Conservation (phyloP, 2,113 vertebrate species). For the Bujurquina vittata region DNA sequence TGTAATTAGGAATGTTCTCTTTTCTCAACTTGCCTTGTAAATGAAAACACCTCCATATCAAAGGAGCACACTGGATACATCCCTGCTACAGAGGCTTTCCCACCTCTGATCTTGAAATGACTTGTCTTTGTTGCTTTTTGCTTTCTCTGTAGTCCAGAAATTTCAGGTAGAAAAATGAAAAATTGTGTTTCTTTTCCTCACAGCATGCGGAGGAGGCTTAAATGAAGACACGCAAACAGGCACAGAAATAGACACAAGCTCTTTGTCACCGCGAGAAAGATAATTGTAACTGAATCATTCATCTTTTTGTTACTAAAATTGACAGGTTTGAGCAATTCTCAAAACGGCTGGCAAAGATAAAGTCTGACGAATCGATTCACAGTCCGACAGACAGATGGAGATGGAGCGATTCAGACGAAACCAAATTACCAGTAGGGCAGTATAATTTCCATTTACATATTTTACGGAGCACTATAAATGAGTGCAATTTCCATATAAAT, state of each 20-base stretch:
- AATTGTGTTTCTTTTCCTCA: background rate
- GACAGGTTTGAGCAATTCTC: conserved; percentile 27
- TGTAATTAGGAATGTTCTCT: conserved; percentile 65
- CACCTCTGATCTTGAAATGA: conserved; percentile 23
- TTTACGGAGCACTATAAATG: conserved; percentile 35
- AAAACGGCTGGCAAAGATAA: conserved; percentile 33
- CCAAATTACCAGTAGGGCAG: conserved; percentile 34
- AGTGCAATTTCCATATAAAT: conserved; percentile 55
- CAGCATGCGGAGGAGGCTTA: background rate
- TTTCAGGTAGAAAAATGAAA: conserved; percentile 8
- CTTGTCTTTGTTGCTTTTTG: conserved; percentile 9
- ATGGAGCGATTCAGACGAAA: conserved; percentile 9
- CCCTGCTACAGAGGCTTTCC: background rate
- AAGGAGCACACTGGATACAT: conserved; percentile 32
- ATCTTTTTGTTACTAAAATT: conserved; percentile 32
- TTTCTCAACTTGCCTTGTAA: conserved; percentile 47
- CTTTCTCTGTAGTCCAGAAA: background rate
- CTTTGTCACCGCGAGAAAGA: conserved; percentile 24
- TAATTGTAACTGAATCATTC: conserved; percentile 19
- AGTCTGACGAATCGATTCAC: conserved; percentile 38
- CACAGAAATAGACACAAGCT: background rate
- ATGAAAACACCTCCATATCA: conserved; percentile 64
- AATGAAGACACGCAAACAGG: background rate
- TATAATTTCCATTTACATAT: conserved; percentile 46
- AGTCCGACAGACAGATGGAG: conserved; percentile 42